phyloP scores from a whole-genome alignment of 1,140 invertebrate genomes.

The Leptinotarsa defecta region DNA sequence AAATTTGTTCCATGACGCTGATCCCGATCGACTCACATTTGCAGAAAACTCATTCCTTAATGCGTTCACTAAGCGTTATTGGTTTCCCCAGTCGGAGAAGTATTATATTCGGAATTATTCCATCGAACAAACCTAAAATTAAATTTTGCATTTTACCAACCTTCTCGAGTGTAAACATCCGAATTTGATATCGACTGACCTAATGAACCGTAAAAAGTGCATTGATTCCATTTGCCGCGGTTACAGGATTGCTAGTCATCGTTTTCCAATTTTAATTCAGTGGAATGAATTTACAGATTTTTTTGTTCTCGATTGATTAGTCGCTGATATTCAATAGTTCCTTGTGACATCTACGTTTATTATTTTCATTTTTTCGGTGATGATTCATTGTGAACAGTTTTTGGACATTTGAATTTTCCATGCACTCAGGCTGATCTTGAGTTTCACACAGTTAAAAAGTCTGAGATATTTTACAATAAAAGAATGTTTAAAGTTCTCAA shows the following conservation, averaged over 20 bases:
- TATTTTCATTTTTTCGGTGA: too few relatives aligned
- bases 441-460: too few relatives aligned
- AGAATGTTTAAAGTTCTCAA: too few relatives aligned
- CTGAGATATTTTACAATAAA: too few relatives aligned
- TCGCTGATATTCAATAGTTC: too few relatives aligned
- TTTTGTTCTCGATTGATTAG: not conserved
- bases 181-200: conserved; percentile 16
- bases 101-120: conserved; percentile 4
- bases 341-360: too few relatives aligned
- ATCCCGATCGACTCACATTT: conserved; percentile 15
- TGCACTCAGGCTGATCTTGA: too few relatives aligned
- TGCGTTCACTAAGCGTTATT: conserved; percentile 14
- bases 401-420: too few relatives aligned
- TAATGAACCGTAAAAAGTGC: conserved; percentile 23
- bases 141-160: conserved; percentile 17
- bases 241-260: conserved; percentile 19
- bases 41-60: conserved; percentile 19
- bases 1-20: conserved; percentile 25
- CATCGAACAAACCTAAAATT: conserved; percentile 15
- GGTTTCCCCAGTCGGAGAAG: conserved; percentile 10
- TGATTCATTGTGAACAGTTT: too few relatives aligned
- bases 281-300: not conserved
- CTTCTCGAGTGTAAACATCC: conserved; percentile 21
- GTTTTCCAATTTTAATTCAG: conserved; percentile 19
- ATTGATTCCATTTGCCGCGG: conserved; percentile 13